phyloP scores from a whole-genome alignment of 35 echinoderm and acorn worm genomes.

The Diadema setosum region DNA sequence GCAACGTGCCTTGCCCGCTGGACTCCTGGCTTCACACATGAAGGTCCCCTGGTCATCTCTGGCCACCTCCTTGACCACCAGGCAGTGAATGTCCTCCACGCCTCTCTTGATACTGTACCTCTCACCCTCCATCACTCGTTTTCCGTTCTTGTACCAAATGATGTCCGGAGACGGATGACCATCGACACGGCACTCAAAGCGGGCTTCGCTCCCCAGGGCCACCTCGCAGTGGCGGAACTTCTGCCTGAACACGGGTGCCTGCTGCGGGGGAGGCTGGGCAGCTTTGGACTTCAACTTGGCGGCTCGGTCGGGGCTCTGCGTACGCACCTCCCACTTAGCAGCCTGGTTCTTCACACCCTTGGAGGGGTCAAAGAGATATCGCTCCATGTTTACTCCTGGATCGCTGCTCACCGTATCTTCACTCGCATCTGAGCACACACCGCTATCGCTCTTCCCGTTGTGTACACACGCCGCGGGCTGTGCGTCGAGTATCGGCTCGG shows the following conservation, averaged over 20 bases:
- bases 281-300: neutral
- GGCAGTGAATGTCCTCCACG: constrained; percentile 48
- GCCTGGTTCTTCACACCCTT: constrained; percentile 31
- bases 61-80: constrained; percentile 37
- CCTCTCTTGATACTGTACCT: constrained; percentile 40
- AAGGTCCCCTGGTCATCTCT: constrained; percentile 65
- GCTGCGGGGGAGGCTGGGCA: neutral
- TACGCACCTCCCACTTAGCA: neutral
- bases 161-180: constrained; percentile 62
- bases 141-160: constrained; percentile 80
- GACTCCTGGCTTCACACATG: constrained; percentile 80
- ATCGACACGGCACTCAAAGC: constrained; percentile 65
- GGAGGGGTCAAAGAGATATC: constrained; percentile 12
- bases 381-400: neutral
- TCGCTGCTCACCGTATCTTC: neutral
- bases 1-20: constrained; percentile 65
- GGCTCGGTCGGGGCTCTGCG: neutral
- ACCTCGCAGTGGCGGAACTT: constrained; percentile 63
- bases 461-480: neutral
- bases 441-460: neutral
- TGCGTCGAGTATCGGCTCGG: neutral
- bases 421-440: neutral
- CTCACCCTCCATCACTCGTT: constrained; percentile 26
- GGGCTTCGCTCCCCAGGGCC: constrained; percentile 15
- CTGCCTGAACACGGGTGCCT: constrained; percentile 74